Evolutionary conservation across 1,140 invertebrate genomes (phyloP), one percentile per base, ranked within the genome.

Genomic region (Aphidius ervi): DNA sequence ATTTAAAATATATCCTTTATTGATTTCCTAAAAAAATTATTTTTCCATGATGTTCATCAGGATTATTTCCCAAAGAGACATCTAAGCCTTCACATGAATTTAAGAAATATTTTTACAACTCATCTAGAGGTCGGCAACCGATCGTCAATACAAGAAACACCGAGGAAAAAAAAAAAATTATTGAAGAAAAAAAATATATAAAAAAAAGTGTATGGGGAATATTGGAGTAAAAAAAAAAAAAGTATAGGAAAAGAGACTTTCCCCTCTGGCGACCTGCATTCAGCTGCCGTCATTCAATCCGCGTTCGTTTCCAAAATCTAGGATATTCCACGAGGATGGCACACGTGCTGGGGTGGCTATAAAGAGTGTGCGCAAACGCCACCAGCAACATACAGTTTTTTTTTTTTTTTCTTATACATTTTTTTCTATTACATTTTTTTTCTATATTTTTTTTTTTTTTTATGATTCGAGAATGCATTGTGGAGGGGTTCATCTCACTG

Each of bases 291-390:
- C 67, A 72, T 74, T 74, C 68, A 68, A 65, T 64, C 56, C 62
- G 57, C 58, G 65, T 62, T 48, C 62, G 60, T 76, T 77, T 77
- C 74, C 75, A 73, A 75, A 77, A 72, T 75, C 72, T 65, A 66
- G 75, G 71, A 75, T 73, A 68, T 55, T 49, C 64, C 61, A 58
- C 64, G 67, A 63, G 59, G 65, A 56, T 60, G 65, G 59, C 58
- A 53, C 43, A 58, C 59, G 63, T 53, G 55, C 61, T 49, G 39
- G 39, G 45, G 59, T 63, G 59, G 61, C 61, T 61, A 55, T 48
- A 23, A 57, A 50, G 57, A 49, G 40, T 48, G 63, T 54, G 61
- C 61, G 53, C 58, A 66, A 42, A 52, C 70, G 65, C 68, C 63
- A 48, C 61, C 50, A 59, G 47, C 59, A 16, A 31, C 4, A 31